These are phyloP conservation scores for Thamnophis sirtalis DNA, from an alignment of 2,113 vertebrate genomes.

Conservation along the genomic window DNA sequence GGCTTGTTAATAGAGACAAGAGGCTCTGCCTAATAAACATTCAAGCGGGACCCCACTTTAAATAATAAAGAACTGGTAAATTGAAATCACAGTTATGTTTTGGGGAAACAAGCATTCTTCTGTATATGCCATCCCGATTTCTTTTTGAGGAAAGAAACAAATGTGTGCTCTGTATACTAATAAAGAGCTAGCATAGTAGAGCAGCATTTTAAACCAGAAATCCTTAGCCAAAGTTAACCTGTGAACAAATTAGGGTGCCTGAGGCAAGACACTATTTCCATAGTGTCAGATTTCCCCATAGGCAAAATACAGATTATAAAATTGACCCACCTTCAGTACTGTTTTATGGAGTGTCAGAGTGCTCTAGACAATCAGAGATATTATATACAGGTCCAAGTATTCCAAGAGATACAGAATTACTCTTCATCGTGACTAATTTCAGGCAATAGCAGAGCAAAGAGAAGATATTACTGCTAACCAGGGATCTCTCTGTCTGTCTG, in stretches of 20 bases:
- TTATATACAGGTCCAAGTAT: neutral
- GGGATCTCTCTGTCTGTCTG: neutral
- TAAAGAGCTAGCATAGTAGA: neutral
- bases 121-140: slow-evolving; percentile 46
- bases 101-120: slow-evolving; percentile 52
- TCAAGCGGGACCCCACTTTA: slow-evolving; percentile 53
- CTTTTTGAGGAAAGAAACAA: slow-evolving; percentile 38
- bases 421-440: neutral
- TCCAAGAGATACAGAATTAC: neutral
- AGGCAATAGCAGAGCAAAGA: neutral
- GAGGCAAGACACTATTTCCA: neutral
- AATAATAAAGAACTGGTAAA: slow-evolving; percentile 66
- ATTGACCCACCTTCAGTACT: neutral
- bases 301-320: neutral
- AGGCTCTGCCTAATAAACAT: slow-evolving; percentile 62
- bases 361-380: neutral
- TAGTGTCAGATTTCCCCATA: neutral
- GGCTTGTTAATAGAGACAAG: slow-evolving; percentile 62
- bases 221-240: neutral
- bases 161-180: slow-evolving; percentile 46
- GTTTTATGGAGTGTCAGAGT: neutral
- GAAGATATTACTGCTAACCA: neutral
- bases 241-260: neutral
- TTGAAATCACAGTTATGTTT: slow-evolving; percentile 49
- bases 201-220: neutral